Evolutionary conservation across 2,113 vertebrate genomes (phyloP), one percentile per base, ranked within the genome.

Genomic region (Orycteropus afer): DNA sequence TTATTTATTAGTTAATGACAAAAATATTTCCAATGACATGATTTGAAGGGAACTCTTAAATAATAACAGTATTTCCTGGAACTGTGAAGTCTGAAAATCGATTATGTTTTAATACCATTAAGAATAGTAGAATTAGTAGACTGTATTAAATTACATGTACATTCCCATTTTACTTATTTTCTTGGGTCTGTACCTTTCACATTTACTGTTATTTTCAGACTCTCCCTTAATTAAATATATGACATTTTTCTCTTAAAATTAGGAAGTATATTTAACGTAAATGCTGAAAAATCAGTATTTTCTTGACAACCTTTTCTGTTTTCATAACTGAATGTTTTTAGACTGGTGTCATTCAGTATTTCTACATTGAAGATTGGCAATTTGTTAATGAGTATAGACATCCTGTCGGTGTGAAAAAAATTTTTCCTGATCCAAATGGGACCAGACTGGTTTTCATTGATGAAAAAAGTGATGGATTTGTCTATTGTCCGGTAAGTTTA

Each of bases 321-420:
- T 91, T 27, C 45, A 20, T 92, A n/a, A 86, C 63, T 81, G 25
- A 51, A 27, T 77, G 95, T 57, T 80, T 4, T 1, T 96, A 99
- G 99, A 98, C 98, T 90, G 99, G 99, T 40, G 88, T 98, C 63
- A 99, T 99, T 94, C 97, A 95, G 85, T 99, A 99, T 98, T 99
- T 99, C 97, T 98, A 99, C 97, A 98, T 99, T 89, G 99, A 99
- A 98, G 99, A 99, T 93, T 99, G 99, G 99, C 99, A 99, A 74
- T 99, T 98, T 51, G 98, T 99, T 92, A 99, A 98, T 98, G 99
- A 99, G 74, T 99, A 99, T 98, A 99, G 98, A 22, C 99, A 99
- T 98, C 73, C 98, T 55, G 99, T 99, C 65, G 97, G 99, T 1
- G 98, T 99, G 92, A 99, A 98, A 93, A 99, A 99, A 97, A 98